Evolutionary conservation across 2,113 vertebrate genomes (phyloP).

Genomic region (Neodon shergylaensis): DNA sequence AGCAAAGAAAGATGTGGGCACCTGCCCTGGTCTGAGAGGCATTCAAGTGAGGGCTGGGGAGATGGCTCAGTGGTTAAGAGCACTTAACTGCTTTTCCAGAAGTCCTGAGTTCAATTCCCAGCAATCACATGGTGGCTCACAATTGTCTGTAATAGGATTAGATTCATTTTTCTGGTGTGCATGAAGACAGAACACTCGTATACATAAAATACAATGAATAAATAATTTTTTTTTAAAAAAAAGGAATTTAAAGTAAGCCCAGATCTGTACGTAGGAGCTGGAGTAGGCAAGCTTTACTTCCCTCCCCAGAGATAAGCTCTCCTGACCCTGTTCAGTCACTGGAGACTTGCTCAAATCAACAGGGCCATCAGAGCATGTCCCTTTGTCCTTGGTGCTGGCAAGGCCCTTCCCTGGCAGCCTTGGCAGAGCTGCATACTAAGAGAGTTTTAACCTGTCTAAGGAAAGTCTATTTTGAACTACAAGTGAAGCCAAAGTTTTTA

Average conservation of each 20-base stretch:
- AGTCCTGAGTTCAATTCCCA: too few species aligned
- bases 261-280: rapidly evolving
- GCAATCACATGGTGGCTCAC: too few species aligned
- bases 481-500: constrained; percentile 16
- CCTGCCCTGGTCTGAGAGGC: not conserved
- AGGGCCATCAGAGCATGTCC: not conserved
- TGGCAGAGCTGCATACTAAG: not conserved
- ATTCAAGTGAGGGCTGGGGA: too few species aligned
- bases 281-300: rapidly evolving
- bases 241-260: too few species aligned
- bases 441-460: constrained; percentile 56
- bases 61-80: not conserved
- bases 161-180: too few species aligned
- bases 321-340: not conserved
- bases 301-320: not conserved
- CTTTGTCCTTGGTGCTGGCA: constrained; percentile 58
- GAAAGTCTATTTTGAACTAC: constrained; percentile 68
- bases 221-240: too few species aligned
- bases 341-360: not conserved
- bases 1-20: too few species aligned
- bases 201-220: too few species aligned
- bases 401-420: constrained; percentile 55
- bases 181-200: too few species aligned
- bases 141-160: too few species aligned
- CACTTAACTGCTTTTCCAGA: too few species aligned